Base-by-base conservation (phyloP, 2,113 vertebrate genomes). In the Syrmaticus mikado region DNA sequence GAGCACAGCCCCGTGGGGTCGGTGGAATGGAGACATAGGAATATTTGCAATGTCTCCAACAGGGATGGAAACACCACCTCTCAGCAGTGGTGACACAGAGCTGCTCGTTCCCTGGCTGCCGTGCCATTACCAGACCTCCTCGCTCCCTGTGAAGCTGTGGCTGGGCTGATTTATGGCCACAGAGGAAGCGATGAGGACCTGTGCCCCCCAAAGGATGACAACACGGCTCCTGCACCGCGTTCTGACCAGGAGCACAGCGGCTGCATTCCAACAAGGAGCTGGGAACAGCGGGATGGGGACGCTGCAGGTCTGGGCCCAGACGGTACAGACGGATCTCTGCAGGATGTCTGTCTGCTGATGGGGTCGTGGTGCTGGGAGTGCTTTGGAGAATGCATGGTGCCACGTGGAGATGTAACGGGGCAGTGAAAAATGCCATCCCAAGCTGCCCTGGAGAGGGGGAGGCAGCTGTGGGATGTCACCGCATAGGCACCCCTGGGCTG, bases 41-140 rank as follows among this genome's bases (percentile, higher is more conserved):
- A 96, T 94, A 91, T 96, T 97, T 89, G 88, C 92, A 27, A 19
- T 48, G 78, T 62, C 94, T 96, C 93, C 88, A 73, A 94, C 11
- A 28, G 53, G 28, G 53, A 30, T 55, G 53, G 28, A 55, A 55
- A 30, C 53, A 17, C 16, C 53, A 30, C 53, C 53, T 57, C 53
- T 9, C 58, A 61, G 34, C 34, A 36, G 60, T 1, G 3, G 71
- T 2, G 55, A 0, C 38, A 20, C 5, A 0, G 93, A 8, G 2
- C 24, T 4, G 21, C 46, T 34, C 6, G 0, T 27, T 45, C 76
- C 60, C 70, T 10, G 65, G 15, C 66, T 6, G 9, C 41, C 0
- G 22, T 18, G 70, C 5, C 93, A 91, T 79, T 87, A 73, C 78
- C 91, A 48, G 82, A 84, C 91, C 77, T 53, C 43, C 38, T 4